phyloP scores from a whole-genome alignment of 2,888 invertebrate species.

The Eupithecia abbreviata region DNA sequence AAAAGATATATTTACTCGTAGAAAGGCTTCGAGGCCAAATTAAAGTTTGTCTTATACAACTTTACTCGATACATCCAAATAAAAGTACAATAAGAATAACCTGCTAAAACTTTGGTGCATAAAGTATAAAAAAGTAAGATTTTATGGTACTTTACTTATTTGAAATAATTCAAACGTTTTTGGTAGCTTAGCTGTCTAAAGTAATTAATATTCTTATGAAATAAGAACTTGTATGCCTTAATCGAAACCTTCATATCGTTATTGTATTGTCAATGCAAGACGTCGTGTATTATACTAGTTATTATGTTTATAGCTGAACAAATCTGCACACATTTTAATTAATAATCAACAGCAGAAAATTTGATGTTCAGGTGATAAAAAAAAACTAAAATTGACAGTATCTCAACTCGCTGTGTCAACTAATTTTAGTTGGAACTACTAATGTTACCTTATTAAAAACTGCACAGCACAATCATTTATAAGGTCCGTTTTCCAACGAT shows the following conservation, averaged over 20 bases:
- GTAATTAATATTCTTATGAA: conserved; percentile 72
- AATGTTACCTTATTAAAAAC: background rate
- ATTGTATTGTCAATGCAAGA: conserved; percentile 78
- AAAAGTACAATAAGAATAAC: conserved; percentile 47
- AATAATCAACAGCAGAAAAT: conserved; percentile 16
- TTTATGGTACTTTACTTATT: conserved; percentile 43
- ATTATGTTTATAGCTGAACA: conserved; percentile 23
- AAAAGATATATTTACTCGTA: conserved; percentile 14
- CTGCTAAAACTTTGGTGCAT: conserved; percentile 49
- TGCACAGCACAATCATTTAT: background rate
- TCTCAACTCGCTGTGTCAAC: background rate
- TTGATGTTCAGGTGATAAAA: background rate
- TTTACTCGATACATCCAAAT: conserved; percentile 37
- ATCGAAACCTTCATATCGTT: conserved; percentile 79
- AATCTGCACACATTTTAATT: conserved; percentile 29
- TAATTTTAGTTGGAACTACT: background rate
- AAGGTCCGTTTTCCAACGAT: background rate
- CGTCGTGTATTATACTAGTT: conserved; percentile 31
- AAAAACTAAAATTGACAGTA: background rate
- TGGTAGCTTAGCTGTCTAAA: conserved; percentile 63
- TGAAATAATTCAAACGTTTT: conserved; percentile 36
- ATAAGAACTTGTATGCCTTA: conserved; percentile 82
- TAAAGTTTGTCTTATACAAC: conserved; percentile 14
- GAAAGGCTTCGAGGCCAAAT: conserved; percentile 14
- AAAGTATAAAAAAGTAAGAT: conserved; percentile 39